Percentiles rank a stretch among this genome's conserved stretches.
Evolutionary conservation across 1,140 invertebrate species (phyloP).

Genomic region (Zaprionus nigranus): DNA sequence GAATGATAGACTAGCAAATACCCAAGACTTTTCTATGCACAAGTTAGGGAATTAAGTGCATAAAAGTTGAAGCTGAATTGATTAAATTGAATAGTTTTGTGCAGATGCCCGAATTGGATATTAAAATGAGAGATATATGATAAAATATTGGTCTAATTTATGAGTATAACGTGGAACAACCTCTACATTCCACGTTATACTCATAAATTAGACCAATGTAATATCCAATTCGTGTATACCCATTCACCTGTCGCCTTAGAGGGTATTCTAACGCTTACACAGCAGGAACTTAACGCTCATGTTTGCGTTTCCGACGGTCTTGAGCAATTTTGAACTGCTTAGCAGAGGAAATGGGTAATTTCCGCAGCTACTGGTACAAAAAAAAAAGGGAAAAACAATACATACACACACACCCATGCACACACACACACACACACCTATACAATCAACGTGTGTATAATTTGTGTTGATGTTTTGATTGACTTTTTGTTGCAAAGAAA

Average conservation of each 20-base stretch:
- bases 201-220: neutral
- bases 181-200: no score
- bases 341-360: slow-evolving; percentile 68
- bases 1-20: neutral
- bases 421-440: neutral
- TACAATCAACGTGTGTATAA: slow-evolving; percentile 7
- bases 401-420: neutral
- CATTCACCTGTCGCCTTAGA: neutral
- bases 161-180: no score
- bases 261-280: slow-evolving; percentile 22
- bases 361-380: slow-evolving; percentile 47
- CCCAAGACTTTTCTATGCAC: slow-evolving; percentile 6
- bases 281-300: slow-evolving; percentile 53
- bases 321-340: slow-evolving; percentile 71
- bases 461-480: slow-evolving; percentile 34
- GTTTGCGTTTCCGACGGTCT: slow-evolving; percentile 56
- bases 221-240: neutral
- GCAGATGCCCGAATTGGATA: no score
- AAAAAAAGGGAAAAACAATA: slow-evolving; percentile 17
- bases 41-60: neutral
- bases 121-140: no score
- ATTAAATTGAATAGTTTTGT: neutral
- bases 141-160: no score
- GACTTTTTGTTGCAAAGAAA: slow-evolving; percentile 24
- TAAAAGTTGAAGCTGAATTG: neutral